Base-by-base conservation (phyloP, 2,888 invertebrate genomes). In the Amphiduros pacificus region DNA sequence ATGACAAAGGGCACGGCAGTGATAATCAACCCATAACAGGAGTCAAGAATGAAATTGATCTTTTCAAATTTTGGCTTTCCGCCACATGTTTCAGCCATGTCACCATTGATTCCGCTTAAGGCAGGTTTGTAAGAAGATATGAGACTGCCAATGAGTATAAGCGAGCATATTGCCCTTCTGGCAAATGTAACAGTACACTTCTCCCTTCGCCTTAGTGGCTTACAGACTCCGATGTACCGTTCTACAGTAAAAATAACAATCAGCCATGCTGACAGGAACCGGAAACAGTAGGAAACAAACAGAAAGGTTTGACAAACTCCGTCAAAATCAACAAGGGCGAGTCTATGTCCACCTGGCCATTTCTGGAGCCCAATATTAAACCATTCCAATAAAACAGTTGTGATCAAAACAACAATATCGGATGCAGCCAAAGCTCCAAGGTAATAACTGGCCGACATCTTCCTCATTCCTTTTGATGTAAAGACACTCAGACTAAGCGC, bases 351-450 rank as follows among this genome's bases (percentile, higher is more conserved):
- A 26, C 71, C 71, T 4, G 72, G 63, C 52, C 73, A 61, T 1
- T 57, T 57, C 11, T 73, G 71, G 49, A 77, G 62, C 11, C 77
- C 77, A 28, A 73, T 62, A 52, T 72, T 70, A 29, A 79, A 59
- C 79, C 79, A 79, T 61, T 79, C 79, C 31, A 77, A 71, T 36
- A 80, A 68, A 24, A 79, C 77, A 62, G 76, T 79, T 49, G 91
- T 85, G 1, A 91, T 79, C n/a, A 88, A 87, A 0, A 89, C 74
- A 26, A 93, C 82, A 70, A 91, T 90, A 2, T 90, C 85, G 0
- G 90, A 90, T 77, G 92, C 92, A 65, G 92, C 91, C 54, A 93
- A 80, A 0, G 90, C 90, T 0, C 91, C 88, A 64, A 93, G 83
- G 78, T 93, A 93, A 70, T 89, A 89, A 67, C 90, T 90, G 0